A percentile compares a stretch with the other conserved stretches of the same genome.
Conservation (phyloP, 2,113 vertebrate genomes). For the Carlito syrichta region DNA sequence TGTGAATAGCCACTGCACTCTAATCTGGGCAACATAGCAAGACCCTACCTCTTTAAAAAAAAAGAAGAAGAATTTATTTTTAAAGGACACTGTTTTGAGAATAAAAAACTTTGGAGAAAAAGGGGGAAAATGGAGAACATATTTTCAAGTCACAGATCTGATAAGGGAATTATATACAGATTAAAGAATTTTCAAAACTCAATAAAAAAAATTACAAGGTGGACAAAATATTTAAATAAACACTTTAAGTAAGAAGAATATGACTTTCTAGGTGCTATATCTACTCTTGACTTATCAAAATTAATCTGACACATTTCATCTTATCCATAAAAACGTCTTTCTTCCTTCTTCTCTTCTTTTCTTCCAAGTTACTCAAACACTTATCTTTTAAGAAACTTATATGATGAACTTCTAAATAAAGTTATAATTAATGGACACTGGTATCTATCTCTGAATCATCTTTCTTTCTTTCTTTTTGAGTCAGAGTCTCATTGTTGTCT, state of each 20-base stretch:
- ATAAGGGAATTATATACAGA: background rate
- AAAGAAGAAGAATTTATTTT: background rate
- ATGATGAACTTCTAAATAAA: background rate
- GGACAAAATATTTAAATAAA: background rate
- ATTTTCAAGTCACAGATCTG: conserved; percentile 24
- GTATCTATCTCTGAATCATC: background rate
- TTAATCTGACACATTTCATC: background rate
- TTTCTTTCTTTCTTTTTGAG: too few relatives aligned
- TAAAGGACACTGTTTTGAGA: background rate
- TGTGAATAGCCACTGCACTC: background rate
- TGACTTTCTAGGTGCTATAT: background rate
- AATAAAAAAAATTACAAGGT: background rate
- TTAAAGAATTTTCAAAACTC: background rate
- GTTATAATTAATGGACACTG: background rate
- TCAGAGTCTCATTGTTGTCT: too few relatives aligned
- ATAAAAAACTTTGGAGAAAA: background rate
- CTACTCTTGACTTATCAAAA: background rate
- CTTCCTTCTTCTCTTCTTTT: background rate
- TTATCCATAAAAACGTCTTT: background rate
- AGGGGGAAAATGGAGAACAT: background rate
- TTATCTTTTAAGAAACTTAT: background rate
- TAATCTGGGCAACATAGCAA: background rate
- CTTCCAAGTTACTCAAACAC: background rate
- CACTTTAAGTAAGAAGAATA: background rate
- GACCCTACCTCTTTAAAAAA: background rate